A percentile compares a stretch with the other conserved stretches of the same genome.
phyloP scores from a whole-genome alignment of 2,113 vertebrate genomes.

The Meleagris gallopavo region DNA sequence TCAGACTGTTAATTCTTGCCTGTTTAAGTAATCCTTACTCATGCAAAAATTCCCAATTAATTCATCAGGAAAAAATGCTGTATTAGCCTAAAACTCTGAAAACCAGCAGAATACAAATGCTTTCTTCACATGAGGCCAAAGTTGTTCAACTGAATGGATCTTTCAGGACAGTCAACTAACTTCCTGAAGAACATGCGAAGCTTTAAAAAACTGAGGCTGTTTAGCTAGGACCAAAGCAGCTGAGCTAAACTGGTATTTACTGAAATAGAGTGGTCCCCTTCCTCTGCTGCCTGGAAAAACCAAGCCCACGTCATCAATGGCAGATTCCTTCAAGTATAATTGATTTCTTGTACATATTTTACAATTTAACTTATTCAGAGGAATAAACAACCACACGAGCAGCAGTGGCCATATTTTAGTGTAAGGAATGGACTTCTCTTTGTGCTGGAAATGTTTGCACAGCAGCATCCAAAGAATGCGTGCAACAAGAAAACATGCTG shows the following conservation, averaged over 20 bases:
- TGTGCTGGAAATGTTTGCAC: slow-evolving; percentile 18
- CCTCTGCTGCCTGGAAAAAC: neutral
- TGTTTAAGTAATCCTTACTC: slow-evolving; percentile 43
- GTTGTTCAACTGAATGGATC: neutral
- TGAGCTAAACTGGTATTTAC: neutral
- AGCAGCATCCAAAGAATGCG: neutral
- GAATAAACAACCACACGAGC: neutral
- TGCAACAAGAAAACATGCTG: slow-evolving; percentile 47
- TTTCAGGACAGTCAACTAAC: neutral
- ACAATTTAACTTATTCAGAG: slow-evolving; percentile 12
- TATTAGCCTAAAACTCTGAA: slow-evolving; percentile 40
- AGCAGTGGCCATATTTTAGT: neutral
- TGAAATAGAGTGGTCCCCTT: neutral
- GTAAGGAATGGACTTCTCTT: neutral
- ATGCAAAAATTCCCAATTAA: slow-evolving; percentile 52
- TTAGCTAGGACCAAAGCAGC: neutral
- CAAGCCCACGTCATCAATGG: neutral
- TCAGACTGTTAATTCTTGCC: slow-evolving; percentile 40
- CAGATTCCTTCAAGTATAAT: slow-evolving; percentile 15
- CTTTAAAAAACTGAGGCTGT: neutral
- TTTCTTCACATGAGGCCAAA: neutral
- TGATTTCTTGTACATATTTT: neutral
- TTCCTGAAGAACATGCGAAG: neutral
- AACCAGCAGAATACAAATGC: slow-evolving; percentile 28
- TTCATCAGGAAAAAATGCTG: slow-evolving; percentile 22